These are phyloP conservation scores for Artemia sinica DNA, from an alignment of 2,888 invertebrate species.

Conservation along the genomic window DNA sequence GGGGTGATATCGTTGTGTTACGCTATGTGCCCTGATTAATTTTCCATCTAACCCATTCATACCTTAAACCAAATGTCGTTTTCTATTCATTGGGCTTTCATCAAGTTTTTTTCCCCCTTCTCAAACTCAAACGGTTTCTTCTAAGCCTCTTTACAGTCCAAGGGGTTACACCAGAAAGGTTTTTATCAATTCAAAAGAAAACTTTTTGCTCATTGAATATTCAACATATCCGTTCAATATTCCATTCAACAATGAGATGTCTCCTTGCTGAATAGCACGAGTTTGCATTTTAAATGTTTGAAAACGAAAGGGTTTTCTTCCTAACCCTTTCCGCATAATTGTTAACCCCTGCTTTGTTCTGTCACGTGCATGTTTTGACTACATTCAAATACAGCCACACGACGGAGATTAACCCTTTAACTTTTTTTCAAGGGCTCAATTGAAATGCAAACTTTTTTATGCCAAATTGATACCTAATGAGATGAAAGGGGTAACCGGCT, in stretches of 20 bases:
- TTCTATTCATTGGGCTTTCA: slow-evolving; percentile 6
- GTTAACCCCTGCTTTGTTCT: slow-evolving; percentile 5
- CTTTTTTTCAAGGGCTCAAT: not conserved
- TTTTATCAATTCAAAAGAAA: slow-evolving; percentile 7
- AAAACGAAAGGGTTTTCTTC: not conserved
- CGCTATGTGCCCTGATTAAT: slow-evolving; percentile 13
- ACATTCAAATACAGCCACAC: slow-evolving; percentile 13
- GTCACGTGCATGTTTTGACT: slow-evolving; percentile 13
- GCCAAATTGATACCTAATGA: slow-evolving; percentile 3
- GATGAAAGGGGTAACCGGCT: slow-evolving; percentile 2
- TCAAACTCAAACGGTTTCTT: slow-evolving; percentile 3
- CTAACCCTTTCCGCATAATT: slow-evolving; percentile 10
- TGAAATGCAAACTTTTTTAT: slow-evolving; percentile 12
- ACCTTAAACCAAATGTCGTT: not conserved
- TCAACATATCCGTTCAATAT: slow-evolving; percentile 11
- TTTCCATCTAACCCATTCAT: slow-evolving; percentile 14
- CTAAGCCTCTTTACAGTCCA: slow-evolving; percentile 6
- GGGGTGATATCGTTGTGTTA: slow-evolving; percentile 13
- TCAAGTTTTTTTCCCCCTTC: not conserved
- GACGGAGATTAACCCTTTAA: slow-evolving; percentile 14
- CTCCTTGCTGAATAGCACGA: not conserved
- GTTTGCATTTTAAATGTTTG: slow-evolving; percentile 4
- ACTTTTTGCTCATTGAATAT: slow-evolving; percentile 13
- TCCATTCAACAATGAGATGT: slow-evolving; percentile 9
- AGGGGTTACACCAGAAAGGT: slow-evolving; percentile 6